Conservation (phyloP, 2,797 vertebrate species). For the Anguilla obscura region DNA sequence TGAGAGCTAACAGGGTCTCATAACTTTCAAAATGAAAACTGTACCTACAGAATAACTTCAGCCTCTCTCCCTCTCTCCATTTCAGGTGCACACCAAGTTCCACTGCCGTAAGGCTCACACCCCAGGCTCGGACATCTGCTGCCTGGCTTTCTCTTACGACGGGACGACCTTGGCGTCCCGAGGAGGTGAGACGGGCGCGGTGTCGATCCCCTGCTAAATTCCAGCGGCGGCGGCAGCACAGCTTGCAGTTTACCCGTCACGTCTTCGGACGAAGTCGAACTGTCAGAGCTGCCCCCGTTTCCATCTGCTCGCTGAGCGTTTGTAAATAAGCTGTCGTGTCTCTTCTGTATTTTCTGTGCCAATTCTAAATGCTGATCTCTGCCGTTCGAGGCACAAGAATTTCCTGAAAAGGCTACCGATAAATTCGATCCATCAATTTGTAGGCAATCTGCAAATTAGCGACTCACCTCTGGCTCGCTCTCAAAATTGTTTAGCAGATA, state of each 20-base stretch:
- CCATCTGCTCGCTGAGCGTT: not conserved
- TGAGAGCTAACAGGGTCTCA: too few relatives aligned
- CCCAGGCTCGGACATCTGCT: constrained; percentile 86
- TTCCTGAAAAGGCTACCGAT: not conserved
- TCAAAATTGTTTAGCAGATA: not conserved
- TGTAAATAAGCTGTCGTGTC: not conserved
- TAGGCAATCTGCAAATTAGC: not conserved
- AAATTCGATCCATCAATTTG: not conserved
- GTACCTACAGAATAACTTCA: not conserved
- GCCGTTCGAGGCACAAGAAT: not conserved
- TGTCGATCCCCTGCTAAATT: not conserved
- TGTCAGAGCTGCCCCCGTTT: not conserved
- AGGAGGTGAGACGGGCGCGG: constrained; percentile 76
- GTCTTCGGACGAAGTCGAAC: not conserved
- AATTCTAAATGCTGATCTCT: not conserved
- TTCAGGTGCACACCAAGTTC: constrained; percentile 94
- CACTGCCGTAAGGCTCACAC: constrained; percentile 91
- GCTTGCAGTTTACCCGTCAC: not conserved
- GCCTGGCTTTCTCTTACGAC: constrained; percentile 90
- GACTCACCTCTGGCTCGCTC: not conserved
- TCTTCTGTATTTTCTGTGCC: not conserved
- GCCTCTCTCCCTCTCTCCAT: not conserved
- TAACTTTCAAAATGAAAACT: not conserved
- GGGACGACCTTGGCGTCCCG: constrained; percentile 86
- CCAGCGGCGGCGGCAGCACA: not conserved